These are phyloP conservation scores for Marmota flaviventris DNA, from an alignment of 2,113 vertebrate genomes.

Conservation along the genomic window DNA sequence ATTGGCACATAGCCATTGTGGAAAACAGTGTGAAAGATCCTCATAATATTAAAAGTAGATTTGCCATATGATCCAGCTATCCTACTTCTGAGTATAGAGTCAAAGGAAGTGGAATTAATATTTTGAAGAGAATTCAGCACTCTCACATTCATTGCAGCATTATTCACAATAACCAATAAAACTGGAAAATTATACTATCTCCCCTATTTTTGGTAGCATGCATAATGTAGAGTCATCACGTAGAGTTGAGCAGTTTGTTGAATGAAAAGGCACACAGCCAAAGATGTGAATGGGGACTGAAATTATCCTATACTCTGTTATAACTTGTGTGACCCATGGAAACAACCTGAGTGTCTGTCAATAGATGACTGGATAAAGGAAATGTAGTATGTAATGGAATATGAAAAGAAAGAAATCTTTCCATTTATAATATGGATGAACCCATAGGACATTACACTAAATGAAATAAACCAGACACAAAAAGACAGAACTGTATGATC, in stretches of 20 bases:
- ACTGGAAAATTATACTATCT: neutral
- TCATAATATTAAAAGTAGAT: neutral
- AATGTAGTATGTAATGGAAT: too few relatives aligned
- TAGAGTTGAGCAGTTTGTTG: slow-evolving; percentile 9
- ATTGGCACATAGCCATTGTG: neutral
- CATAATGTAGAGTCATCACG: neutral
- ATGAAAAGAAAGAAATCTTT: too few relatives aligned
- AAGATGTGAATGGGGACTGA: neutral
- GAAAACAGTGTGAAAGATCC: neutral
- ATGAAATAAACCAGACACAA: too few relatives aligned
- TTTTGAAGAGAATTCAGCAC: too few relatives aligned
- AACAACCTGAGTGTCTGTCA: too few relatives aligned
- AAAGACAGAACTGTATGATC: too few relatives aligned
- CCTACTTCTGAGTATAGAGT: neutral
- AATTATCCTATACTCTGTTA: neutral
- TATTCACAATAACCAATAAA: neutral
- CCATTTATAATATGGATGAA: too few relatives aligned
- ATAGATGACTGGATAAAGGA: too few relatives aligned
- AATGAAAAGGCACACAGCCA: neutral
- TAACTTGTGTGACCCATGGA: neutral
- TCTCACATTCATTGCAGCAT: too few relatives aligned
- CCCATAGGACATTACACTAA: too few relatives aligned
- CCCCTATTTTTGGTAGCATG: neutral
- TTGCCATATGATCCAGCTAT: neutral
- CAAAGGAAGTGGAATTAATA: too few relatives aligned